Conservation (phyloP, 1,140 invertebrate species). For the Lepidurus packardi region DNA sequence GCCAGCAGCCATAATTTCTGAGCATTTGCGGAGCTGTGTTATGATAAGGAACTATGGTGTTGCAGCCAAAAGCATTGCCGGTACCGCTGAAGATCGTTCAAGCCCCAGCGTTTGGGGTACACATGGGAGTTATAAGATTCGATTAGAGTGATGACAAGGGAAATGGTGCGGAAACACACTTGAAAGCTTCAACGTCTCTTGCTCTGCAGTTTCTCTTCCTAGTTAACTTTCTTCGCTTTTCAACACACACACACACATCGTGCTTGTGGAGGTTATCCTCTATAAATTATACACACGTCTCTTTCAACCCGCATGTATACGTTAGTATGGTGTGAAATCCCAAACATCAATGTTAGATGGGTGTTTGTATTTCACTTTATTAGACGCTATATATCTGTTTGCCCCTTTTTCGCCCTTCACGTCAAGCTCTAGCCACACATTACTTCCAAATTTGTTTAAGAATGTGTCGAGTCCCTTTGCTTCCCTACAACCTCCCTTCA, state of each 20-base stretch:
- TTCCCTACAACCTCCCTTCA: no score
- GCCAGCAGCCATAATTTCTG: slow-evolving; percentile 13
- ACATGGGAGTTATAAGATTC: slow-evolving; percentile 22
- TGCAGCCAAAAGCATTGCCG: not conserved
- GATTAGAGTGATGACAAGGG: slow-evolving; percentile 19
- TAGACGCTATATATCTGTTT: not conserved
- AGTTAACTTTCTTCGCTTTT: not conserved
- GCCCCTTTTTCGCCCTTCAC: not conserved
- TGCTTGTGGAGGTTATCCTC: not conserved
- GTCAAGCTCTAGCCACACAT: not conserved
- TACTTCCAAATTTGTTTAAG: not conserved
- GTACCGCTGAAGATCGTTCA: not conserved
- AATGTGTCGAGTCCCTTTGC: no score
- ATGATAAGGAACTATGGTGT: slow-evolving; percentile 1
- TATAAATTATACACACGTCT: not conserved
- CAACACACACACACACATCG: not conserved
- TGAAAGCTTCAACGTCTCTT: not conserved
- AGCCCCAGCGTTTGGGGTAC: not conserved
- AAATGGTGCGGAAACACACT: slow-evolving; percentile 14
- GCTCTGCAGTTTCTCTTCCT: not conserved
- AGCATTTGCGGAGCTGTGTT: not conserved
- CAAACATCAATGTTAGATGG: not conserved
- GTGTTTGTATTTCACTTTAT: not conserved
- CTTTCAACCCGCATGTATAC: not conserved
- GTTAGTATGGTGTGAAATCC: not conserved